Evolutionary conservation across 1,140 invertebrate genomes (phyloP).

Genomic region (Drosophila auraria): DNA sequence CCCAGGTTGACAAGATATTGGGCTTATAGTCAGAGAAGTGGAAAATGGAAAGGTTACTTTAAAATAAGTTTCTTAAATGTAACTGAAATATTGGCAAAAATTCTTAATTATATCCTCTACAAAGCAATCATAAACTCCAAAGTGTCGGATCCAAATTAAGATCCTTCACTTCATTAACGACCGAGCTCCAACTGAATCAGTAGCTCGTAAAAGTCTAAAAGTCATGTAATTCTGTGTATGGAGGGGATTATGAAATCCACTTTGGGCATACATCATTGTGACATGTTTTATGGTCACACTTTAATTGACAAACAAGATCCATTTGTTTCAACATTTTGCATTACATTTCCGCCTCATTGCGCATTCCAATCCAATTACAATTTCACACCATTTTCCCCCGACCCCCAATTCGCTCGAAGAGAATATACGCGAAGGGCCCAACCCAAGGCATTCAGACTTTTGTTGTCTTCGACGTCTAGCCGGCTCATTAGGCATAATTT

Average conservation of each 20-base stretch:
- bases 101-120: too few relatives aligned
- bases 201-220: constrained; percentile 38
- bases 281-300: constrained; percentile 61
- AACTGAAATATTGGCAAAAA: too few relatives aligned
- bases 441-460: constrained; percentile 31
- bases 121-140: constrained; percentile 6
- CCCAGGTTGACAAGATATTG: constrained; percentile 13
- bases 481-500: constrained; percentile 80
- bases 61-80: too few relatives aligned
- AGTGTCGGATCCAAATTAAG: constrained; percentile 1
- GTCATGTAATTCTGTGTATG: constrained; percentile 23
- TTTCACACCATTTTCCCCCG: constrained; percentile 53
- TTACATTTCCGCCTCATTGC: constrained; percentile 67
- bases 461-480: constrained; percentile 55
- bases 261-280: constrained; percentile 45
- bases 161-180: constrained; percentile 26
- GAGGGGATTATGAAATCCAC: constrained; percentile 45
- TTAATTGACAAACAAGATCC: constrained; percentile 60
- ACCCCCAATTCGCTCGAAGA: constrained; percentile 10
- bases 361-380: constrained; percentile 78
- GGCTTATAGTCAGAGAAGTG: neutral
- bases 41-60: too few relatives aligned
- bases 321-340: constrained; percentile 66
- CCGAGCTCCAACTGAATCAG: constrained; percentile 26
- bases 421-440: constrained; percentile 26